phyloP scores from a whole-genome alignment of 2,797 vertebrate species.

The Myripristis jacobus region DNA sequence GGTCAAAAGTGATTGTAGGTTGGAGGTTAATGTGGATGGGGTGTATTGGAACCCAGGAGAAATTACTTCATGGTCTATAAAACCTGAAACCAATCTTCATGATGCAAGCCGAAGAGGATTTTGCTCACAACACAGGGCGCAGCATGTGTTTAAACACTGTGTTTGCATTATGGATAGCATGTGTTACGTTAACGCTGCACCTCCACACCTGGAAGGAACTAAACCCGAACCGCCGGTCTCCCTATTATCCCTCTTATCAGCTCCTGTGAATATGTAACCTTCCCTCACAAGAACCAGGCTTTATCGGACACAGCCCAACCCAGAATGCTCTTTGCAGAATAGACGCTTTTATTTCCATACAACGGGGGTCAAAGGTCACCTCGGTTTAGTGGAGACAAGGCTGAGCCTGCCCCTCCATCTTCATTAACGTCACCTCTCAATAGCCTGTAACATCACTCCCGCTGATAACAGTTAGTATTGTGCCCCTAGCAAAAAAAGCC shows the following conservation, averaged over 20 bases:
- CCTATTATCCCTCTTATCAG: conserved; percentile 48
- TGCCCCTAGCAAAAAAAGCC: conserved; percentile 28
- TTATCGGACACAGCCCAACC: conserved; percentile 60
- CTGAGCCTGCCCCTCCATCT: conserved; percentile 39
- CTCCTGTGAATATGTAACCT: conserved; percentile 64
- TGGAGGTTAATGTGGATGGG: conserved; percentile 62
- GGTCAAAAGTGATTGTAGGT: conserved; percentile 65
- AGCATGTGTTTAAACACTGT: conserved; percentile 31
- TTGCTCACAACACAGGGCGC: conserved; percentile 4
- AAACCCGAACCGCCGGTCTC: conserved; percentile 13
- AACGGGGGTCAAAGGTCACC: conserved; percentile 60
- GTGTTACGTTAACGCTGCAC: conserved; percentile 10
- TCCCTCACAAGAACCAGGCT: conserved; percentile 39
- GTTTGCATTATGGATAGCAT: conserved; percentile 38
- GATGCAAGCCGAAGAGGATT: conserved; percentile 26
- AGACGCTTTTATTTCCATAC: conserved; percentile 42
- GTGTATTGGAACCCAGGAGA: conserved; percentile 55
- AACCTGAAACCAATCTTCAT: conserved; percentile 62
- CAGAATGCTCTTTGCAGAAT: conserved; percentile 34
- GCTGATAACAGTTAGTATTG: conserved; percentile 40
- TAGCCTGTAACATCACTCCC: conserved; percentile 51
- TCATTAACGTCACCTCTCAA: conserved; percentile 49
- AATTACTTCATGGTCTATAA: conserved; percentile 63
- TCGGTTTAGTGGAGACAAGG: conserved; percentile 13
- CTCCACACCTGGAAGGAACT: background rate